phyloP scores from a whole-genome alignment of 2,113 vertebrate genomes.

The Larimichthys polyactis region DNA sequence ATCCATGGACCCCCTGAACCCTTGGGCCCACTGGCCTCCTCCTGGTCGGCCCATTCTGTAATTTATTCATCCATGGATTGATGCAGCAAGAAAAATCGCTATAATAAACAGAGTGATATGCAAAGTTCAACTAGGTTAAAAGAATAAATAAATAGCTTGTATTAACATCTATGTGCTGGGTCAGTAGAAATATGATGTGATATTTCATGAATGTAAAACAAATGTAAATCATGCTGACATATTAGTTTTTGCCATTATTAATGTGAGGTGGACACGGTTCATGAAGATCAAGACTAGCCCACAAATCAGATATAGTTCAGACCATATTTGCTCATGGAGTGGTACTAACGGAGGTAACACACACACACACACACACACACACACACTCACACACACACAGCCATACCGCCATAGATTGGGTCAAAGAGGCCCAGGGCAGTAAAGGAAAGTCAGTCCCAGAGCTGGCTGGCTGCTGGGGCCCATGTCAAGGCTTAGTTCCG shows the following conservation, averaged over 20 bases:
- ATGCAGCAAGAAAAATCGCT: not conserved
- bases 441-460: slow-evolving; percentile 66
- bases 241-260: not conserved
- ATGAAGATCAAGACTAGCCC: not conserved
- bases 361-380: slow-evolving; percentile 31
- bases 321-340: slow-evolving; percentile 49
- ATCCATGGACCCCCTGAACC: not conserved
- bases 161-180: not conserved
- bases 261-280: slow-evolving; percentile 20
- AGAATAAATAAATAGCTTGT: not conserved
- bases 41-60: not conserved
- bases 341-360: slow-evolving; percentile 12
- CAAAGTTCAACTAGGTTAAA: not conserved
- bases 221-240: not conserved
- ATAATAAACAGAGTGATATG: not conserved
- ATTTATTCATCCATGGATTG: not conserved
- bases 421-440: slow-evolving; percentile 56
- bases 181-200: not conserved
- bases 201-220: slow-evolving; percentile 15
- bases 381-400: slow-evolving; percentile 26
- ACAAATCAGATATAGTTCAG: slow-evolving; percentile 38
- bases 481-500: slow-evolving; percentile 79
- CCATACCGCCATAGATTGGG: slow-evolving; percentile 18
- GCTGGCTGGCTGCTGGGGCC: slow-evolving; percentile 74
- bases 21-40: not conserved